Conservation (phyloP, 2,113 vertebrate species). For the Heliornis fulica region DNA sequence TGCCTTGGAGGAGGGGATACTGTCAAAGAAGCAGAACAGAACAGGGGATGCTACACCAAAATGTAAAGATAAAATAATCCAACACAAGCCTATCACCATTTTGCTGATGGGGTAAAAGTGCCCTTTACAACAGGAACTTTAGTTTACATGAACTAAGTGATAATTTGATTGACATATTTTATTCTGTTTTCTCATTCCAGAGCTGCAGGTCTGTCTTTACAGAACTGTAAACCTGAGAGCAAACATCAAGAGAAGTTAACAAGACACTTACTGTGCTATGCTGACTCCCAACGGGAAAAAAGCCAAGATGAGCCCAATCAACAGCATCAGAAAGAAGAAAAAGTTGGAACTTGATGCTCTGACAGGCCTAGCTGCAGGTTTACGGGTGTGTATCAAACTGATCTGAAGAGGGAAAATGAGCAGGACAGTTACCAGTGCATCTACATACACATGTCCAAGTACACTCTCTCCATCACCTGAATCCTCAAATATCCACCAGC, state of each 20-base stretch:
- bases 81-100: not conserved
- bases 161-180: not conserved
- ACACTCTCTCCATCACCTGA: not conserved
- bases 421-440: not conserved
- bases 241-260: not conserved
- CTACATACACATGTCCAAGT: accelerated
- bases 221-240: not conserved
- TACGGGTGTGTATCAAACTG: constrained; percentile 84
- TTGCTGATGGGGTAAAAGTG: not conserved
- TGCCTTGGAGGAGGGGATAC: constrained; percentile 85
- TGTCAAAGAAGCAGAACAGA: constrained; percentile 44
- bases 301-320: constrained; percentile 88
- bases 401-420: constrained; percentile 66
- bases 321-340: constrained; percentile 89
- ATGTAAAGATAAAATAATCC: not conserved
- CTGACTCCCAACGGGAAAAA: constrained; percentile 84
- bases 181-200: not conserved
- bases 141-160: not conserved
- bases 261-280: constrained; percentile 82
- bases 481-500: not conserved
- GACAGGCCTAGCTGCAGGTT: constrained; percentile 83
- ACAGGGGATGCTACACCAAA: not conserved
- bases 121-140: not conserved
- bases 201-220: not conserved
- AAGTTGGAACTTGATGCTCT: constrained; percentile 93